phyloP scores from a whole-genome alignment of 2,113 vertebrate species.

The Bungarus multicinctus region DNA sequence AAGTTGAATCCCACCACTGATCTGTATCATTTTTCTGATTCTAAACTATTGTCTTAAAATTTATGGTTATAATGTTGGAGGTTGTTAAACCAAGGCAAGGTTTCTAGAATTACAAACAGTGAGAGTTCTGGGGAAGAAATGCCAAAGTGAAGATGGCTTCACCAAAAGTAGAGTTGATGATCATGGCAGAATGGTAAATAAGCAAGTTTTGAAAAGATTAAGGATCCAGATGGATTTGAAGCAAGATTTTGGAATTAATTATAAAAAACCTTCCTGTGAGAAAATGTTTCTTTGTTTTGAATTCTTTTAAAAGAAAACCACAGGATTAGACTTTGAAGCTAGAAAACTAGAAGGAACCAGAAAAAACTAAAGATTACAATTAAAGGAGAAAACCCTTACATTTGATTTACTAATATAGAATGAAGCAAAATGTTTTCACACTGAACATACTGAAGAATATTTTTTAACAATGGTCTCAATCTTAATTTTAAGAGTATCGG shows the following conservation, averaged over 20 bases:
- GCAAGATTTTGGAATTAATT: neutral
- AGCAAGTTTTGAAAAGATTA: neutral
- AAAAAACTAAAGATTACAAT: neutral
- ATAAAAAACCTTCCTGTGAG: neutral
- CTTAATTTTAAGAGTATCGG: neutral
- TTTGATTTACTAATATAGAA: neutral
- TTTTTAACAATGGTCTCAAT: neutral
- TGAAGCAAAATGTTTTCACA: neutral
- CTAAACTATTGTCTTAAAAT: neutral
- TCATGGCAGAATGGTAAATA: neutral
- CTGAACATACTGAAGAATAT: neutral
- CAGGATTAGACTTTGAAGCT: neutral
- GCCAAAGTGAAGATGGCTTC: neutral
- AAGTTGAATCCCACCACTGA: too few species aligned
- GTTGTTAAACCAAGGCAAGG: neutral
- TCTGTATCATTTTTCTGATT: neutral
- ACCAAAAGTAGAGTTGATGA: neutral
- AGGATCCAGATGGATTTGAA: neutral
- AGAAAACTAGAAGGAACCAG: neutral
- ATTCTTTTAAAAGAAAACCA: neutral
- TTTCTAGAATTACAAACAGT: neutral
- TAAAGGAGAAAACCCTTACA: neutral
- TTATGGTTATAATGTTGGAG: neutral
- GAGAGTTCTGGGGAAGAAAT: neutral
- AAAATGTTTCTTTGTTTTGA: neutral